Evolutionary conservation across 2,113 vertebrate genomes (phyloP), one percentile per base, ranked within the genome.

Genomic region (Lampris incognitus): DNA sequence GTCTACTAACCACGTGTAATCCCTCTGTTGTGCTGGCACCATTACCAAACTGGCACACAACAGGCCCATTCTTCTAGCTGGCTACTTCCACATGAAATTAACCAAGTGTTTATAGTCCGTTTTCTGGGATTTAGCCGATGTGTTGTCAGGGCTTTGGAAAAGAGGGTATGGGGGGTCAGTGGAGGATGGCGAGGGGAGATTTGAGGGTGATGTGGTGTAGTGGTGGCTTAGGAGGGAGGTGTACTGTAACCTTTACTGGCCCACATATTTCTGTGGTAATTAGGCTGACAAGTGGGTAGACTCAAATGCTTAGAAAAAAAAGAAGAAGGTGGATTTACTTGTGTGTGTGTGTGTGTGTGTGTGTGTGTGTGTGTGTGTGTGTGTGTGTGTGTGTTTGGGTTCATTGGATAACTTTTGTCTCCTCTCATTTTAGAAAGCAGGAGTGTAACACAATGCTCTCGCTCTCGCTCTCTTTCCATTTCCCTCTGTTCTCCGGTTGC

Each of bases 21-120:
- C 90, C 89, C 66, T 73, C 81, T 80, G 83, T 90, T 85, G 87
- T 66, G 68, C 85, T 62, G 84, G 79, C 80, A 80, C 85, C 81
- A 77, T 90, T 74, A 83, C 85, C 81, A 83, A 85, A 76, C 76
- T 3, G 39, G 66, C 61, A 74, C 85, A 92, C 90, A 91, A 92
- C 78, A 59, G 85, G 76, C 81, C 90, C 60, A 77, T 92, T 92
- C 89, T 91, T 46, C 41, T 63, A 42, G 41, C 40, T 3, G 5
- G 5, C 41, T 44, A 44, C 61, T 13, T 90, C 74, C 72, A 76
- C 82, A 56, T 9, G 81, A 86, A 78, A 86, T 87, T 87, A 91
- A 88, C 88, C 85, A 66, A 76, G 85, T 85, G 79, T 90, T 89
- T 89, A 87, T 42, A 59, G 55, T 78, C 87, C 62, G 76, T 83